Evolutionary conservation across 2,888 invertebrate genomes (phyloP), one percentile per base, ranked within the genome.

Genomic region (Hemicrepidius hirtus): DNA sequence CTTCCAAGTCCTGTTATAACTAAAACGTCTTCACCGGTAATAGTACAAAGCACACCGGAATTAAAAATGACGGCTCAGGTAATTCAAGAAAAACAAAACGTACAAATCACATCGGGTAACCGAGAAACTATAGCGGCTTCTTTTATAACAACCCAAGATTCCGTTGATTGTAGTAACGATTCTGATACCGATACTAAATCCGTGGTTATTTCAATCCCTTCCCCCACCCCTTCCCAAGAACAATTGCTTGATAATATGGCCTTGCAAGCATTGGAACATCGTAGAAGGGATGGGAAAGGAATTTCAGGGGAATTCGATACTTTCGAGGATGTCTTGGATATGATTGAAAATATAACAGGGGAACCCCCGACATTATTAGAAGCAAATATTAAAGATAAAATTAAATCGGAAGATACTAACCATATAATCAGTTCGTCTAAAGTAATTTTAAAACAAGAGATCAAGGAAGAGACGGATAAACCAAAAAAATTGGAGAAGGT

Each of bases 281-380:
- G 89, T 76, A 83, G 89, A 16, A 86, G 88, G 6, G 90, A 89
- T 79, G 88, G 88, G n/a, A 89, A 87, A 76, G 84, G 86, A 0
- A 82, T 82, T 21, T 78, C 83, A 7, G 89, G 89, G 77, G 90
- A 89, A 63, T 91, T 90, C 13, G 92, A 92, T 80, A 89, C 90
- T 0, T 90, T 92, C 59, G 92, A 92, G 79, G 92, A 93, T 79
- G 92, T 93, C 85, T 84, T 93, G 12, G 91, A 92, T 81, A 92
- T 93, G 88, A 87, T 92, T 49, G 92, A 92, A 78, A 92, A 92
- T 75, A 92, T 92, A 40, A 83, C 83, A 12, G 83, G 83, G 1
- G 82, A 84, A 70, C 81, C 83, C 28, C 82, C 83, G 4, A 78
- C 82, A 12, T 80, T 80, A 59, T 60, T 83, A 13, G 81, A 83